phyloP scores from a whole-genome alignment of 2,888 invertebrate species.

The Teleiodes luculella region DNA sequence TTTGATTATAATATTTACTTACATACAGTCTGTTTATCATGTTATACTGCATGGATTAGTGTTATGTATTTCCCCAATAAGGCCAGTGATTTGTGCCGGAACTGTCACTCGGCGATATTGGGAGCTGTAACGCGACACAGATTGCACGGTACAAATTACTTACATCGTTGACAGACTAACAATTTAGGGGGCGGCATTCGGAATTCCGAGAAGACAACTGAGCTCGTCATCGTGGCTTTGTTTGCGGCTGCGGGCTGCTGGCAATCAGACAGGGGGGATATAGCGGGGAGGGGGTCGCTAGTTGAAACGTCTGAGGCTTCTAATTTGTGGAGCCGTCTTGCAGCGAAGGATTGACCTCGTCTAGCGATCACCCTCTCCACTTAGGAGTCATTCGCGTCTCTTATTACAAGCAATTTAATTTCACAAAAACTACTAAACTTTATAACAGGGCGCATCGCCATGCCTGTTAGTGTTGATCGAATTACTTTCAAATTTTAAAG shows the following conservation, averaged over 20 bases:
- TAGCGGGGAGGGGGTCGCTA: constrained; percentile 40
- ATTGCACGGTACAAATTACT: constrained; percentile 48
- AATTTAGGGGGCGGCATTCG: constrained; percentile 48
- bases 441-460: not conserved
- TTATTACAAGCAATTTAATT: constrained; percentile 26
- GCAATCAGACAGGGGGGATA: constrained; percentile 48
- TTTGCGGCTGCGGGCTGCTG: constrained; percentile 53
- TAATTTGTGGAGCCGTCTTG: constrained; percentile 56
- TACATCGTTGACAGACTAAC: constrained; percentile 47
- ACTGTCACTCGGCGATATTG: constrained; percentile 3
- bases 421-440: constrained; percentile 28
- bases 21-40: constrained; percentile 15
- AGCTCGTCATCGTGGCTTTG: constrained; percentile 59
- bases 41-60: constrained; percentile 12
- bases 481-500: constrained; percentile 11
- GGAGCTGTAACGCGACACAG: constrained; percentile 27
- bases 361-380: constrained; percentile 36
- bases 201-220: constrained; percentile 55
- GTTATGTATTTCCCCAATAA: constrained; percentile 2
- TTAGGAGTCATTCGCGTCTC: constrained; percentile 35
- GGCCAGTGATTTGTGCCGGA: constrained; percentile 1
- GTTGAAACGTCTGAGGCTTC: constrained; percentile 59
- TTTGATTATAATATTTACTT: constrained; percentile 19
- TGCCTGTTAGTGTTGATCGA: constrained; percentile 12
- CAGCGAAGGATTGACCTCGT: constrained; percentile 51